Evolutionary conservation across 2,888 invertebrate genomes (phyloP), one percentile per base, ranked within the genome.

Genomic region (Mesoligia furuncula): DNA sequence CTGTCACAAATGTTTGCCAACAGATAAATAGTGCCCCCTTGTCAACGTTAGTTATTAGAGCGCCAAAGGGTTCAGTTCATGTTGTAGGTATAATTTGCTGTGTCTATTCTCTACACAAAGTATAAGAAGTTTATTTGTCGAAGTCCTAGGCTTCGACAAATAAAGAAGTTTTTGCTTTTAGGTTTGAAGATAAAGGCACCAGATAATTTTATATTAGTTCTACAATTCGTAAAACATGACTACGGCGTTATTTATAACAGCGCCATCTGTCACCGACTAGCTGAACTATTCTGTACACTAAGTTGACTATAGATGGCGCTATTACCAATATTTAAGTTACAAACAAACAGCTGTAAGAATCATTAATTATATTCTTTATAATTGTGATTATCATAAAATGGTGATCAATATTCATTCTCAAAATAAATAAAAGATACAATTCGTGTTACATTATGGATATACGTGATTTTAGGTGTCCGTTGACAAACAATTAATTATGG

Each of bases 241-340:
- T 54, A 54, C 17, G 4, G 8, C 11, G 9, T 15, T 36, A 24
- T 62, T 71, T 27, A 31, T 1, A 0, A 42, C 13, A 85, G 54
- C 73, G 82, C 83, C 83, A 77, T 71, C 83, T 83, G 17, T 24
- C 24, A 15, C 15, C 2, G 0, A 27, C 1, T 5, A 39, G 27
- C 0, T 31, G 1, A 73, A 73, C 31, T 73, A 51, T 5, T 31
- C 0, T 54, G 24, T 39, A 2, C 20, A 24, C 1, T 2, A 48
- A 48, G 0, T 48, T 70, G 13, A 59, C 3, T 36, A 42, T 42
- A 75, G 83, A 70, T 85, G 76, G 62, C 85, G 42, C n/a, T 81
- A n/a, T 27, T 13, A 24, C 0, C 4, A 69, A 24, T 1, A 13
- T 45, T 27, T 15, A 36, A 8, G 5, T 36, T 17, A 9, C 8